Conservation (phyloP, 2,113 vertebrate species). For the Cyphomyrus plagiostoma region DNA sequence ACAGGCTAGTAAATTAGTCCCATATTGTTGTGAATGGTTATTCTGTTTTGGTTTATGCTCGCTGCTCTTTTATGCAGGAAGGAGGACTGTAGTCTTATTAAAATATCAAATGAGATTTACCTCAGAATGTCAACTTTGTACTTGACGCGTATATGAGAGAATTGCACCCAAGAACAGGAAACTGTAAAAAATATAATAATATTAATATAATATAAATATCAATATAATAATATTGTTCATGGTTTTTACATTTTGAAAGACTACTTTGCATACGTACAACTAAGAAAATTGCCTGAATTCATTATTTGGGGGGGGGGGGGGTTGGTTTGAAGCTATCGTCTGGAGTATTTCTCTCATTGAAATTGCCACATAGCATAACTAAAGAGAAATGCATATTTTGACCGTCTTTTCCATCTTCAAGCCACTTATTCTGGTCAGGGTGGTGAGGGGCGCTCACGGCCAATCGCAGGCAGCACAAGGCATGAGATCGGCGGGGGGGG, state of each 20-base stretch:
- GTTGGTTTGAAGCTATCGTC: conserved; percentile 27
- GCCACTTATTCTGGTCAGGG: neutral
- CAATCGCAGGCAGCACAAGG: neutral
- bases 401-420: conserved; percentile 5
- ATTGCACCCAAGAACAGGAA: conserved; percentile 3
- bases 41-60: neutral
- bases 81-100: neutral
- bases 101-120: conserved; percentile 7
- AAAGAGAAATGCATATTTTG: conserved; percentile 30
- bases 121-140: conserved; percentile 1
- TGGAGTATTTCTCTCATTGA: conserved; percentile 24
- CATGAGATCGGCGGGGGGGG: neutral
- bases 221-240: neutral
- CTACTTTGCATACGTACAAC: neutral
- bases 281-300: conserved; percentile 15
- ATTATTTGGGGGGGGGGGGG: neutral
- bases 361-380: conserved; percentile 13
- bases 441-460: neutral
- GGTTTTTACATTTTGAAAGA: neutral
- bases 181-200: neutral
- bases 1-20: neutral
- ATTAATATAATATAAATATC: too few species aligned
- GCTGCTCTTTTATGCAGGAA: neutral
- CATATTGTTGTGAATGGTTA: neutral
- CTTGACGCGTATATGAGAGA: neutral